These are phyloP conservation scores for Scortum barcoo DNA, from an alignment of 2,113 vertebrate genomes.

Conservation along the genomic window DNA sequence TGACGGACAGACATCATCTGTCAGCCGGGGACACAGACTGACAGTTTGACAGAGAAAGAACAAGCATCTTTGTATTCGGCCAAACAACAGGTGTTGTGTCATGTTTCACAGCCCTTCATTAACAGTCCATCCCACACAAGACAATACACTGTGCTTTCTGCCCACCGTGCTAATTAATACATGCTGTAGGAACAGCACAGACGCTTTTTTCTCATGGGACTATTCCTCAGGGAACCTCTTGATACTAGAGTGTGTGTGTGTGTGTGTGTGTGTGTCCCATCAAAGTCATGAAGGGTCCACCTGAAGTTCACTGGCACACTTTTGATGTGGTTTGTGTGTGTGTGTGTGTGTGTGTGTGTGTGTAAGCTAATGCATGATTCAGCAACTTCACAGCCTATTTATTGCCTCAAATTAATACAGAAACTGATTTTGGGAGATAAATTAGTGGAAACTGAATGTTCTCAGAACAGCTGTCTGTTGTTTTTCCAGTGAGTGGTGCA, in stretches of 20 bases:
- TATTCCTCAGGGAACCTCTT: constrained; percentile 36
- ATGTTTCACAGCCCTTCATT: constrained; percentile 69
- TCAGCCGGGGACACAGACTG: constrained; percentile 29
- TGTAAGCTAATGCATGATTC: not conserved
- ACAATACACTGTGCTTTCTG: constrained; percentile 66
- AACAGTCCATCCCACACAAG: constrained; percentile 62
- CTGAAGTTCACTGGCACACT: not conserved
- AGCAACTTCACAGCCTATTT: not conserved
- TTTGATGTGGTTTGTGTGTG: constrained; percentile 11
- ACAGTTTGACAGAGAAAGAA: constrained; percentile 44
- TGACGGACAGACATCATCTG: constrained; percentile 7
- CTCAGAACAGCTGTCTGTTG: not conserved
- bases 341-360: not conserved
- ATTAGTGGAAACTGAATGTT: constrained; percentile 1
- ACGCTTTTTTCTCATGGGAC: constrained; percentile 65
- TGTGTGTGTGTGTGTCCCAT: not conserved
- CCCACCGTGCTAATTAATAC: constrained; percentile 68
- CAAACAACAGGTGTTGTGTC: constrained; percentile 78
- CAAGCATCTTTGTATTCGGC: constrained; percentile 71
- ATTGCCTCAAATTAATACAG: not conserved
- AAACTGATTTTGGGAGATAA: not conserved
- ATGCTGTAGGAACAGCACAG: constrained; percentile 44
- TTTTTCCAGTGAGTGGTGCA: not conserved
- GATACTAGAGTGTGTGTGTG: constrained; percentile 14
- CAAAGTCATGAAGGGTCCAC: constrained; percentile 10